Conservation (phyloP, 2,888 invertebrate species). For the Germaria angustata region DNA sequence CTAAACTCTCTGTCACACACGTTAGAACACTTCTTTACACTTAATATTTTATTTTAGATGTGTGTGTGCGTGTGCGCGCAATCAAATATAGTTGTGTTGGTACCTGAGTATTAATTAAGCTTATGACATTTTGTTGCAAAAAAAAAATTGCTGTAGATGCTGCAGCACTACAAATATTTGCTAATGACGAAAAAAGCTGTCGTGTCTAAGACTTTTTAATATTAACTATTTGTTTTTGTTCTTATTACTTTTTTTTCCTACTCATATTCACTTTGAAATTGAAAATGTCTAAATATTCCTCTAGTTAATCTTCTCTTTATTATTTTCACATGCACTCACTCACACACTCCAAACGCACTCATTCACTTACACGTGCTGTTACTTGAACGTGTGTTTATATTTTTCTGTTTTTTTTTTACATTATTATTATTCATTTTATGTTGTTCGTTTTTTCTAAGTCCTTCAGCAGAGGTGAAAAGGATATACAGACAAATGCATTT, state of each 20-base stretch:
- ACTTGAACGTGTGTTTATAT: slow-evolving; percentile 29
- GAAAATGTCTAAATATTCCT: slow-evolving; percentile 62
- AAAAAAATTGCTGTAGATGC: slow-evolving; percentile 40
- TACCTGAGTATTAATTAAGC: slow-evolving; percentile 56
- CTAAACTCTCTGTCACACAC: no score
- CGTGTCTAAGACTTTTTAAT: slow-evolving; percentile 54
- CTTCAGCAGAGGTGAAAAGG: not conserved
- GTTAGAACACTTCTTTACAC: no score
- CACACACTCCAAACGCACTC: not conserved
- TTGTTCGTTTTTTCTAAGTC: not conserved
- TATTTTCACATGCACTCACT: slow-evolving; percentile 44
- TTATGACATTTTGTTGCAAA: slow-evolving; percentile 60
- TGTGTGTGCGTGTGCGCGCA: slow-evolving; percentile 1
- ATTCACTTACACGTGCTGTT: not conserved
- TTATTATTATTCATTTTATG: slow-evolving; percentile 28
- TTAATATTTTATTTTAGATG: no score
- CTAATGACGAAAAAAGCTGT: slow-evolving; percentile 9
- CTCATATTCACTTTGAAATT: slow-evolving; percentile 60
- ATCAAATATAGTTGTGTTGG: slow-evolving; percentile 25
- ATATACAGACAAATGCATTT: not conserved
- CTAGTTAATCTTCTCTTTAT: slow-evolving; percentile 61
- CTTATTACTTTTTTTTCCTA: slow-evolving; percentile 8
- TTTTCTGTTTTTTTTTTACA: slow-evolving; percentile 31
- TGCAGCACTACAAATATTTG: slow-evolving; percentile 28
- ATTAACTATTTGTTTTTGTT: slow-evolving; percentile 25